These are phyloP conservation scores for Leptodactylus fuscus DNA, from an alignment of 2,113 vertebrate genomes.

Conservation along the genomic window DNA sequence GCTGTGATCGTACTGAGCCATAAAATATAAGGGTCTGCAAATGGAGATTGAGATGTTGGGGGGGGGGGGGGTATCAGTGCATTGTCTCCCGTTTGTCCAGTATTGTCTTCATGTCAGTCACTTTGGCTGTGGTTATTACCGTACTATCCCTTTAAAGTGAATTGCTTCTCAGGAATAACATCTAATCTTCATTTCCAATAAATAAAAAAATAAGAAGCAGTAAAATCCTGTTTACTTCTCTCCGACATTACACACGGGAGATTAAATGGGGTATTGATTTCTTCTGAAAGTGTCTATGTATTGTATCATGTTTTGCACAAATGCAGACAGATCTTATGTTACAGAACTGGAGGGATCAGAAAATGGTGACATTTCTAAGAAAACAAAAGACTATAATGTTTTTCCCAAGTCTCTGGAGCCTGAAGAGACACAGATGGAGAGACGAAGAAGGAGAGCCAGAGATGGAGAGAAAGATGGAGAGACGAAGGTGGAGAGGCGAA, in stretches of 20 bases:
- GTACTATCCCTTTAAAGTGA: neutral
- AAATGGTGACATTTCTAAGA: neutral
- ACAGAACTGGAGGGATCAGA: neutral
- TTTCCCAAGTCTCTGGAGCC: neutral
- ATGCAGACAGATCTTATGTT: neutral
- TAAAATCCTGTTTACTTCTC: neutral
- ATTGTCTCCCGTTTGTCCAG: too few relatives aligned
- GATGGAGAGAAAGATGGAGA: too few relatives aligned
- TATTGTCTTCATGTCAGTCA: too few relatives aligned
- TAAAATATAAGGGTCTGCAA: too few relatives aligned
- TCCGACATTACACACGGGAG: neutral
- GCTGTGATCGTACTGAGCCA: too few relatives aligned
- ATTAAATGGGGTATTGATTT: constrained; percentile 9
- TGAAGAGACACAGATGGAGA: too few relatives aligned
- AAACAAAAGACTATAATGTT: neutral
- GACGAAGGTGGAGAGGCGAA: too few relatives aligned
- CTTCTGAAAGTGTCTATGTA: neutral
- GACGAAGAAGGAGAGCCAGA: too few relatives aligned
- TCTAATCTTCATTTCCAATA: neutral
- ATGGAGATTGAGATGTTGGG: too few relatives aligned
- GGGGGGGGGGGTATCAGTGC: too few relatives aligned
- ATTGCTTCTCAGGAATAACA: neutral
- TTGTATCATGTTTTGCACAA: too few relatives aligned
- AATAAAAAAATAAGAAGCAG: neutral
- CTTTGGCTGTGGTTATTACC: too few relatives aligned